Conservation (phyloP, 2,113 vertebrate species). For the Ploceus nigricollis region DNA sequence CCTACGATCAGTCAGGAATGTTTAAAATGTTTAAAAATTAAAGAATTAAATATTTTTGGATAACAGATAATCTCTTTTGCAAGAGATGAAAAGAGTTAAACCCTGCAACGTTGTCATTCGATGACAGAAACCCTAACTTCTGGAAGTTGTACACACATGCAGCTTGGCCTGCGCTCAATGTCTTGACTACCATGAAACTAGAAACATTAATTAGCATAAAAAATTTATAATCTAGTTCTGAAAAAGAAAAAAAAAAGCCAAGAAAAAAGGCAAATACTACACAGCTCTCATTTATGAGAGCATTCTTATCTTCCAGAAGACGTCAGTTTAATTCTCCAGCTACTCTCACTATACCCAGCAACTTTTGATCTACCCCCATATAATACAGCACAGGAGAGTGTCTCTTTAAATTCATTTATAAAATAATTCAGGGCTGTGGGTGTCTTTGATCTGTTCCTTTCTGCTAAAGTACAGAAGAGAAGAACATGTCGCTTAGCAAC, state of each 20-base stretch:
- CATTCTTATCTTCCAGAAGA: not conserved
- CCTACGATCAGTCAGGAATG: not conserved
- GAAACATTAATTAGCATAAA: not conserved
- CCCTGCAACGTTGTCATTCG: not conserved
- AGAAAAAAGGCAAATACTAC: not conserved
- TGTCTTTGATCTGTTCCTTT: slow-evolving; percentile 67
- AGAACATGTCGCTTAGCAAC: slow-evolving; percentile 75
- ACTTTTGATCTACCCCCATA: not conserved
- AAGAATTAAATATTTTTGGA: not conserved
- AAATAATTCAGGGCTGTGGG: slow-evolving; percentile 65
- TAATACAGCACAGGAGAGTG: slow-evolving; percentile 2
- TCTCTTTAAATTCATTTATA: slow-evolving; percentile 61
- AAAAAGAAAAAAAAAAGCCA: not conserved
- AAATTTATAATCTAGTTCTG: not conserved
- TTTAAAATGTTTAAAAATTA: not conserved
- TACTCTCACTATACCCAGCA: not conserved
- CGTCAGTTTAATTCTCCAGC: not conserved
- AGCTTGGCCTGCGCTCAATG: not conserved
- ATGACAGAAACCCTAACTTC: not conserved
- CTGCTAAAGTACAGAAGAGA: slow-evolving; percentile 51
- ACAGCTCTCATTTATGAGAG: not conserved
- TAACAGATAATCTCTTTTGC: not conserved
- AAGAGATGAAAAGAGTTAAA: not conserved
- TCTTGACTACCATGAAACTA: not conserved
- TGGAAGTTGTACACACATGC: not conserved